Conservation (phyloP, 2,113 vertebrate genomes). For the Bungarus multicinctus region DNA sequence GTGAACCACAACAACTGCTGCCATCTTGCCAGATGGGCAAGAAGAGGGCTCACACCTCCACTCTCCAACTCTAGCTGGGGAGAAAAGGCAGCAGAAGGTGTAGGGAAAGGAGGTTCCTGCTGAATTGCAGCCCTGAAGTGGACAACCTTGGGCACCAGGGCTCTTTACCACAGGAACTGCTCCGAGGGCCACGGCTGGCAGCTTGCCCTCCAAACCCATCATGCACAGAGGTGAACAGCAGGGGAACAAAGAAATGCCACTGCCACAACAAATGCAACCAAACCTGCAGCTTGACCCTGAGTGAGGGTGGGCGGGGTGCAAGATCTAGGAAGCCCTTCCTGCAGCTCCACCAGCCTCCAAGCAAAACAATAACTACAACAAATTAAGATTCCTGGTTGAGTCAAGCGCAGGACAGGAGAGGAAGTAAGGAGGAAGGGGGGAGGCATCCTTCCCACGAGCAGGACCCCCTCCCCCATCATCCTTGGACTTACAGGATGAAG, state of each 20-base stretch:
- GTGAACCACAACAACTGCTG: background rate
- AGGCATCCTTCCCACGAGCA: background rate
- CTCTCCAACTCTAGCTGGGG: background rate
- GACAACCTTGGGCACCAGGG: background rate
- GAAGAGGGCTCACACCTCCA: background rate
- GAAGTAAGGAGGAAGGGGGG: background rate
- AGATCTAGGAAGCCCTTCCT: background rate
- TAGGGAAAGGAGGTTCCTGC: background rate
- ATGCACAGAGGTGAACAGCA: background rate
- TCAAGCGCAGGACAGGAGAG: background rate
- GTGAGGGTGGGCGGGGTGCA: background rate
- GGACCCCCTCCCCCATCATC: background rate
- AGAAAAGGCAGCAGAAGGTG: background rate
- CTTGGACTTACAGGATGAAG: background rate
- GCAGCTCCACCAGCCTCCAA: background rate
- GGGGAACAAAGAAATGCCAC: background rate
- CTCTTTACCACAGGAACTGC: background rate
- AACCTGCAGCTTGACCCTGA: background rate
- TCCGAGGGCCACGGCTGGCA: fast-evolving
- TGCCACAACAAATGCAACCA: background rate
- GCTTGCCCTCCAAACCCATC: background rate
- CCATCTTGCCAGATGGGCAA: background rate
- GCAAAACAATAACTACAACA: background rate
- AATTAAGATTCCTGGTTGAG: background rate
- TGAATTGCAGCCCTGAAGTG: background rate